Evolutionary conservation across 2,113 vertebrate species (phyloP), one percentile per base, ranked within the genome.

Genomic region (Mungos mungo): DNA sequence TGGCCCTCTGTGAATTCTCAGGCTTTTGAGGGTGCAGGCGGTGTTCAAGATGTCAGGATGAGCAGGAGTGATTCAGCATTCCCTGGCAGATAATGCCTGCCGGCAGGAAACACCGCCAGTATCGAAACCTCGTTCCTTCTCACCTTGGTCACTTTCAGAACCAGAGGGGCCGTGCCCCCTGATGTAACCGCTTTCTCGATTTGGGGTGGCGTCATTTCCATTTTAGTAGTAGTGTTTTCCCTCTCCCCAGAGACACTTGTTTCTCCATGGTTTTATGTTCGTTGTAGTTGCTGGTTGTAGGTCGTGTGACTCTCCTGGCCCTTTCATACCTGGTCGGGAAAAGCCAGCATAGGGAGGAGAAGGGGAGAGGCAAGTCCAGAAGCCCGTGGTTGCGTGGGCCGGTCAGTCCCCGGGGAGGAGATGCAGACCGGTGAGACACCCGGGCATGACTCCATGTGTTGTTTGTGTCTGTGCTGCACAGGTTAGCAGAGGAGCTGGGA

Each of bases 401-500:
- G 16, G 38, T 74, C 71, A 76, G 38, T 45, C 45, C 88, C 82
- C 60, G 38, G 8, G 8, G 41, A 76, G 71, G n/a, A 83, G 65
- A 45, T 14, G 6, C 27, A 1, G 35, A 50, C 33, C n/a, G n/a
- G 35, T 29, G 31, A 76, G 33, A 84, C 60, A 88, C 84, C 69
- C 79, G 3, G 19, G 13, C 3, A 50, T 98, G 94, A 98, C 88
- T 72, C 4, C 0, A 5, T 57, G 15, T 97, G 23, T 97, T 94
- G 12, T 98, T 96, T 98, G 95, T 97, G n/a, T 97, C 85, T 23
- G 0, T 97, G 54, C 47, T 96, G 50, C 97, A 96, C 98, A 99
- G 99, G 96, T 99, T 99, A 98, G 41, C 13, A 0, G 65, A 68
- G 1, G 47, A 69, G 82, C 3, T 0, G 2, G 1, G 41, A 77